Conservation (phyloP, 1,140 invertebrate species). For the Neuroterus valhalla region DNA sequence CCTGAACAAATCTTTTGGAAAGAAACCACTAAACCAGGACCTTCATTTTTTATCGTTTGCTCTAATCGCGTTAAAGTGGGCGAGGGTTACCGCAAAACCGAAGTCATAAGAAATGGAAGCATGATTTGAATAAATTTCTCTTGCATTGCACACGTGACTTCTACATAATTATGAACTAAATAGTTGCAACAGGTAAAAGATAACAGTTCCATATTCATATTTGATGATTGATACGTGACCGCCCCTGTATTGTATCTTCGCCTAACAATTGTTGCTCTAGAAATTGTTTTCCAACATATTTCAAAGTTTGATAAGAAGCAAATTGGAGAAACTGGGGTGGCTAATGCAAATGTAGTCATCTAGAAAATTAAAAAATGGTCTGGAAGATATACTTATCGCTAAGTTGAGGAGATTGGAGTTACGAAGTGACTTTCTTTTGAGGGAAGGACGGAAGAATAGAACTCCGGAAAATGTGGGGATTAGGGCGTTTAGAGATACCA, state of each 20-base stretch:
- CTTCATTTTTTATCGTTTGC: slow-evolving; percentile 23
- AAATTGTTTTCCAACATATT: too few relatives aligned
- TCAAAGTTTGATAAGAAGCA: too few relatives aligned
- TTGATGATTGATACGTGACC: too few relatives aligned
- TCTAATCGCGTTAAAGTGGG: slow-evolving; percentile 30
- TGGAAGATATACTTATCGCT: slow-evolving; percentile 18
- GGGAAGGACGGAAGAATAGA: slow-evolving; percentile 15
- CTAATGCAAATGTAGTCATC: not conserved
- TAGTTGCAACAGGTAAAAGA: too few relatives aligned
- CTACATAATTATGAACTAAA: too few relatives aligned
- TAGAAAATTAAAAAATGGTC: slow-evolving; percentile 18
- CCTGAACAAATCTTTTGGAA: slow-evolving; percentile 27
- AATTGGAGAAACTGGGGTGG: too few relatives aligned
- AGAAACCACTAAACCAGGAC: slow-evolving; percentile 22
- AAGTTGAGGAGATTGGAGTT: slow-evolving; percentile 11
- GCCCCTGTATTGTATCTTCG: too few relatives aligned
- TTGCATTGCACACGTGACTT: too few relatives aligned
- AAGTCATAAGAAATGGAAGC: not conserved
- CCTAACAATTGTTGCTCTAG: too few relatives aligned
- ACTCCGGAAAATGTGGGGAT: slow-evolving; percentile 48
- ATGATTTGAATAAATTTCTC: slow-evolving; percentile 4
- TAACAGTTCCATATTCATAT: too few relatives aligned
- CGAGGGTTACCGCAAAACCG: slow-evolving; percentile 28
- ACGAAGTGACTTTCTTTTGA: slow-evolving; percentile 3
- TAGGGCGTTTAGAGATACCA: slow-evolving; percentile 54